phyloP scores from a whole-genome alignment of 2,888 invertebrate species.

The Drosophila helvetica region DNA sequence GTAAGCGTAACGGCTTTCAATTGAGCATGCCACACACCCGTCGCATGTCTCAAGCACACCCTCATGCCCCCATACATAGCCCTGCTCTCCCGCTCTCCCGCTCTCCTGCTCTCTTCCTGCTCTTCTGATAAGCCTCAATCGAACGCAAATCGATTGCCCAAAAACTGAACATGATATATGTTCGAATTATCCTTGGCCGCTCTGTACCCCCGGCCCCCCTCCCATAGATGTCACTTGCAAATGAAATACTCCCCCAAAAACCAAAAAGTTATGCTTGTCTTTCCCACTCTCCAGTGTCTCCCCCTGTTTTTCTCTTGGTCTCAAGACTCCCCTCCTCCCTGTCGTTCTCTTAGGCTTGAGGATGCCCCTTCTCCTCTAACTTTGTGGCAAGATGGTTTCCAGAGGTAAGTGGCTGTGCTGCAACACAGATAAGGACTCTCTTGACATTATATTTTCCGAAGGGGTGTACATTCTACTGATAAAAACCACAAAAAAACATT shows the following conservation, averaged over 20 bases:
- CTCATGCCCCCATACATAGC: neutral
- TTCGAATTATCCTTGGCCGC: conserved; percentile 59
- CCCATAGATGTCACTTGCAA: conserved; percentile 71
- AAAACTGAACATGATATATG: conserved; percentile 73
- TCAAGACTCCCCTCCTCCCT: neutral
- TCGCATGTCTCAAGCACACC: conserved; percentile 5
- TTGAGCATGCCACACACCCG: conserved; percentile 61
- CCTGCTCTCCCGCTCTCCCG: conserved; percentile 1
- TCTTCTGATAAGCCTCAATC: conserved; percentile 69
- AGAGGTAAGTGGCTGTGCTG: conserved; percentile 29
- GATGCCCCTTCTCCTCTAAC: neutral
- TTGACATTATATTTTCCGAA: neutral
- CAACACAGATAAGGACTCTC: conserved; percentile 19
- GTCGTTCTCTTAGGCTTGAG: no score
- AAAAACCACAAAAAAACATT: conserved; percentile 15
- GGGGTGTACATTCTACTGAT: neutral
- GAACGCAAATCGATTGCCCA: conserved; percentile 72
- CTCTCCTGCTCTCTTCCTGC: conserved; percentile 7
- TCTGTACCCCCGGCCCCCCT: conserved; percentile 26
- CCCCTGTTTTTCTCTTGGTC: conserved; percentile 24
- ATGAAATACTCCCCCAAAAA: conserved; percentile 48
- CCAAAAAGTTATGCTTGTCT: conserved; percentile 36
- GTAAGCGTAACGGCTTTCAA: conserved; percentile 67
- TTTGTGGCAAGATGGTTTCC: conserved; percentile 1
- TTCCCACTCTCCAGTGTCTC: neutral